These are phyloP conservation scores for Intellagama lesueurii DNA, from an alignment of 2,797 vertebrate genomes.

Conservation along the genomic window DNA sequence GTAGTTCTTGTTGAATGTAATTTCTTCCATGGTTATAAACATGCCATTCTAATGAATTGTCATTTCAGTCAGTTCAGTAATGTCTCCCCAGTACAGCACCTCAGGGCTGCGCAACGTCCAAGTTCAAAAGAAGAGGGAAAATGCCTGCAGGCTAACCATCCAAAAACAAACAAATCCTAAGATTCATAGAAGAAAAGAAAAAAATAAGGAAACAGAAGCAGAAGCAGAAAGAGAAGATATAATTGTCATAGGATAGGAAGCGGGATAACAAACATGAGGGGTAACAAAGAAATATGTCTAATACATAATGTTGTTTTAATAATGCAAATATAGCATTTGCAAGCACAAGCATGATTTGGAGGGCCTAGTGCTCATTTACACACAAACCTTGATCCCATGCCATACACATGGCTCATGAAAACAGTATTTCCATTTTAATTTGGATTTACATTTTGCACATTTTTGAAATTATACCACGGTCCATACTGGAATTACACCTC, in stretches of 20 bases:
- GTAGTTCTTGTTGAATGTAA: neutral
- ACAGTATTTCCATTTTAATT: too few species aligned
- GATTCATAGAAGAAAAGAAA: neutral
- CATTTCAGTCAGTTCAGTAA: constrained; percentile 40
- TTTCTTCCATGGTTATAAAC: neutral
- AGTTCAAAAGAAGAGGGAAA: neutral
- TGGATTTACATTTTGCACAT: too few species aligned
- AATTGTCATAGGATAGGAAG: neutral
- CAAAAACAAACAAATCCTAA: neutral
- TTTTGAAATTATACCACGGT: too few species aligned
- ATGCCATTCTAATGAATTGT: neutral
- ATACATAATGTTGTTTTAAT: neutral
- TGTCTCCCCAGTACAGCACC: constrained; percentile 16
- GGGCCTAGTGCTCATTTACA: neutral
- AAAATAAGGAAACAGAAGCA: neutral
- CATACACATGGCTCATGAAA: too few species aligned
- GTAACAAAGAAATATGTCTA: neutral
- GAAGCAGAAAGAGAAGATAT: too few species aligned
- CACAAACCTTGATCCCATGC: too few species aligned
- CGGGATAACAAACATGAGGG: neutral
- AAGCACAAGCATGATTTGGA: neutral
- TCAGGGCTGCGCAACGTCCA: constrained; percentile 38
- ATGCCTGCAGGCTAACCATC: neutral
- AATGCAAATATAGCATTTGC: neutral
- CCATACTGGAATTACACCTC: too few species aligned